These are phyloP conservation scores for Egretta garzetta DNA, from an alignment of 2,113 vertebrate genomes.

Conservation along the genomic window DNA sequence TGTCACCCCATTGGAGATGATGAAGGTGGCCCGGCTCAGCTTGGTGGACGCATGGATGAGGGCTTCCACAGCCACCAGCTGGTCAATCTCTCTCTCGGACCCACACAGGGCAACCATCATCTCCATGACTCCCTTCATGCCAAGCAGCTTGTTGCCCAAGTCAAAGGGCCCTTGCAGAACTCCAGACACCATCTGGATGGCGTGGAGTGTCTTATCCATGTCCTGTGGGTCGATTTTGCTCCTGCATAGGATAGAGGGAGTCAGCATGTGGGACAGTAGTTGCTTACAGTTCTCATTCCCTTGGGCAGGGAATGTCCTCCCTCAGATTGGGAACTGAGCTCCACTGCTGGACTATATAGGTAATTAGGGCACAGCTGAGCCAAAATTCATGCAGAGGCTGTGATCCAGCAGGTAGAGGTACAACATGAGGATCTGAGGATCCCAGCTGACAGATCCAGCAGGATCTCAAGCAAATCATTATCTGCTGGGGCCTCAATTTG, in stretches of 20 bases:
- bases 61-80: slow-evolving; percentile 95
- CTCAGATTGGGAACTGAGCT: fast-evolving
- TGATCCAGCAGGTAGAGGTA: background rate
- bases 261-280: background rate
- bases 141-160: slow-evolving; percentile 89
- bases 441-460: background rate
- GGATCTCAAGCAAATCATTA: background rate
- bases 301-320: background rate
- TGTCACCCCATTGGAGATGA: slow-evolving; percentile 91
- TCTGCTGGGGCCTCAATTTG: background rate
- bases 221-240: slow-evolving; percentile 92
- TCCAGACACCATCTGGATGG: slow-evolving; percentile 91
- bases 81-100: slow-evolving; percentile 92
- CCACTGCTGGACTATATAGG: background rate
- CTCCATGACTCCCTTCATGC: slow-evolving; percentile 94
- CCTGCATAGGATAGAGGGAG: slow-evolving; percentile 69
- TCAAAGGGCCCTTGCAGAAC: slow-evolving; percentile 95
- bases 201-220: slow-evolving; percentile 96
- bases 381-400: background rate
- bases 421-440: background rate
- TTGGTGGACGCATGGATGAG: slow-evolving; percentile 94
- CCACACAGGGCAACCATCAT: slow-evolving; percentile 97
- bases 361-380: background rate
- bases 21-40: slow-evolving; percentile 93
- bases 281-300: background rate